Evolutionary conservation across 2,797 vertebrate species (phyloP).

Genomic region (Molossus molossus): DNA sequence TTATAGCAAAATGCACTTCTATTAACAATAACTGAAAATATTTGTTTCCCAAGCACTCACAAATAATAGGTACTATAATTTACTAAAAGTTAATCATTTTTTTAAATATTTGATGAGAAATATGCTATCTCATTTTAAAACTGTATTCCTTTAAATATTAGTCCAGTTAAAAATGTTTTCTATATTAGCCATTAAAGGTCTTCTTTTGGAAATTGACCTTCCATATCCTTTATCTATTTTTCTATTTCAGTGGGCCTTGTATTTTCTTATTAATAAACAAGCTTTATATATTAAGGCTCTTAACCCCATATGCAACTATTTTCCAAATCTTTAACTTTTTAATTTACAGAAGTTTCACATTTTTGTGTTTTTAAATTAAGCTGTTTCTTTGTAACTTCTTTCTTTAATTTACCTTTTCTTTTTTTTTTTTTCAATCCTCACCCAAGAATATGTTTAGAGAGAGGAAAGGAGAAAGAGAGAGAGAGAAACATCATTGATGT

Average conservation of each 20-base stretch:
- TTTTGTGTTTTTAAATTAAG: constrained; percentile 20
- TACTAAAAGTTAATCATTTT: not conserved
- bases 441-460: too few relatives aligned
- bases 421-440: too few relatives aligned
- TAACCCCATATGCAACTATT: not conserved
- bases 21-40: not conserved
- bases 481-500: too few relatives aligned
- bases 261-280: constrained; percentile 24
- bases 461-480: too few relatives aligned
- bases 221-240: not conserved
- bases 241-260: not conserved
- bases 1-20: not conserved
- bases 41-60: not conserved
- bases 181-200: not conserved
- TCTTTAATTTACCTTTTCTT: not conserved
- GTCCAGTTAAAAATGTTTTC: not conserved
- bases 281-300: constrained; percentile 17
- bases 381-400: not conserved
- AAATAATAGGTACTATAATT: not conserved
- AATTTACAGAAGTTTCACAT: not conserved
- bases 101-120: not conserved
- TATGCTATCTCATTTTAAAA: constrained; percentile 5
- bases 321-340: not conserved
- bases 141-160: not conserved
- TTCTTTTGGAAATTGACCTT: not conserved